Evolutionary conservation across 2,888 invertebrate species (phyloP).

Genomic region (Pandemis corylana): DNA sequence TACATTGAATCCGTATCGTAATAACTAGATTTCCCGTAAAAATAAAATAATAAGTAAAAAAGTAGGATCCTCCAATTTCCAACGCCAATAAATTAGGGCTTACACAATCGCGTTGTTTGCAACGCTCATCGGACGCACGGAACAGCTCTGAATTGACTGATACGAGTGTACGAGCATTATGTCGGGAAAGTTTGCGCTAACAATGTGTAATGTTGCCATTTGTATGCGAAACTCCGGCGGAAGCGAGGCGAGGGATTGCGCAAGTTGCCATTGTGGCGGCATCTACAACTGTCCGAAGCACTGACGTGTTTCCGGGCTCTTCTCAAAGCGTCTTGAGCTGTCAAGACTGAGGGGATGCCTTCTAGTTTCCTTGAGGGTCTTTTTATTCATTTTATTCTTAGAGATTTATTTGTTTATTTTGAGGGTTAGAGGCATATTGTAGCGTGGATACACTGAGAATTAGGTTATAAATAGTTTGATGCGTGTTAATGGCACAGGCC

Average conservation of each 20-base stretch:
- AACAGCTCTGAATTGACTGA: slow-evolving; percentile 21
- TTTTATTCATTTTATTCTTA: slow-evolving; percentile 70
- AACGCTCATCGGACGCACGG: slow-evolving; percentile 18
- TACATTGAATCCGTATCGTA: too few relatives aligned
- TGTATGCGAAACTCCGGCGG: slow-evolving; percentile 79
- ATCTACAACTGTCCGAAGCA: slow-evolving; percentile 78
- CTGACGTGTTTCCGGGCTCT: slow-evolving; percentile 82
- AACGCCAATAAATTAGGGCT: slow-evolving; percentile 4
- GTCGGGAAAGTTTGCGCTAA: slow-evolving; percentile 79
- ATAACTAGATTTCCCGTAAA: too few relatives aligned
- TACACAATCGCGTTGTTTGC: slow-evolving; percentile 29
- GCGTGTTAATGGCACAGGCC: not conserved
- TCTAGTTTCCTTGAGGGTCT: slow-evolving; percentile 78
- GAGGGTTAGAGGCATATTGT: slow-evolving; percentile 5
- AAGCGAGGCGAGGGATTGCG: slow-evolving; percentile 67
- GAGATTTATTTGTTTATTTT: slow-evolving; percentile 71
- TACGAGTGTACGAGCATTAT: slow-evolving; percentile 68
- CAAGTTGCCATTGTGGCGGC: slow-evolving; percentile 80
- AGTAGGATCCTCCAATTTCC: slow-evolving; percentile 2
- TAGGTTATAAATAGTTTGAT: not conserved
- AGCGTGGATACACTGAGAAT: not conserved
- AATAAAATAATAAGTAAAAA: not conserved
- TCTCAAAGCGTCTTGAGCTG: slow-evolving; percentile 81
- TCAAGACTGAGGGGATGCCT: slow-evolving; percentile 76
- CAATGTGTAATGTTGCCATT: slow-evolving; percentile 83